Evolutionary conservation across 1,140 invertebrate species (phyloP), one percentile per base, ranked within the genome.

Genomic region (Megathymus violae): DNA sequence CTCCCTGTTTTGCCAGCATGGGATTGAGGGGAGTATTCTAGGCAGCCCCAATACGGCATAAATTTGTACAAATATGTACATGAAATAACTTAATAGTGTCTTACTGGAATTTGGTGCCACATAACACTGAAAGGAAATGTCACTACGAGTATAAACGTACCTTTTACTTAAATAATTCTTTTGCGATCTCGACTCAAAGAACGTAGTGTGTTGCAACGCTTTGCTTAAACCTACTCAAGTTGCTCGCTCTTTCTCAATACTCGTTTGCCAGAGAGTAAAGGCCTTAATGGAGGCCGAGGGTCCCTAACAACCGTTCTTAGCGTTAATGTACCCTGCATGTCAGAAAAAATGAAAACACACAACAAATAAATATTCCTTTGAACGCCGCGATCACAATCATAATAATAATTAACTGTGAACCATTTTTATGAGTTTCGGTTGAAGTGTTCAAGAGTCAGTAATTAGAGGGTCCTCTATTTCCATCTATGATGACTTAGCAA

Each of bases 291-390:
- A 16, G 50, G 50, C 19, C 17, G 36, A 52, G 50, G n/a, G 50
- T 25, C 50, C 50, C 19, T 52, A 52, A 52, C 50, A 52, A 36
- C 38, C 50, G 50, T 52, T 41, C 11, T 52, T 22, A 52, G 50
- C 50, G 50, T 40, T 52, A 52, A 52, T 52, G 50, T 52, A 54
- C 38, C 51, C 38, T n/a, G 22, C 13, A 19, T 54, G 40, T 54
- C 36, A 40, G 19, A 41, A 22, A 15, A 43, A 41, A 43, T 22
- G 38, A 14, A 54, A 54, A 54, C 38, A 54, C 16, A 43, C 36
- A 4, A 2, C 4, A 13, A 22, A 6, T 0, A 6, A 52, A 25
- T n/a, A n/a, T n/a, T n/a, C n/a, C n/a, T n/a, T n/a, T n/a, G n/a
- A n/a, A n/a, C n/a, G n/a, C n/a, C n/a, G n/a, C n/a, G n/a, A n/a